Base-by-base conservation (phyloP, 2,797 vertebrate genomes). In the Eidolon dupreanum region DNA sequence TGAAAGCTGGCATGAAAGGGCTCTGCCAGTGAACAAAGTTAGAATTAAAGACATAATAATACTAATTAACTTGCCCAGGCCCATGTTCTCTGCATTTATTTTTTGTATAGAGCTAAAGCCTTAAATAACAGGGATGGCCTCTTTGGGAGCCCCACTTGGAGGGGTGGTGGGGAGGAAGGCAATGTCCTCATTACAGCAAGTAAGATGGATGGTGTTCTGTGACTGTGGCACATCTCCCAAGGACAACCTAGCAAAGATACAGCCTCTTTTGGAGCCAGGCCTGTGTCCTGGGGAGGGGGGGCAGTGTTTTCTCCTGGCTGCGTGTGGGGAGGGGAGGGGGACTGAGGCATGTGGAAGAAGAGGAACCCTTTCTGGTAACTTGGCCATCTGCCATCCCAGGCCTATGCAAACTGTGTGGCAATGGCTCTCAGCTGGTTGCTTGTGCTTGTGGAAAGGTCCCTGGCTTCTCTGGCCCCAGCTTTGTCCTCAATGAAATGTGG, bases 1-100 rank as follows among this genome's bases (percentile, higher is more conserved):
- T 92, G 93, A 85, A 81, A 36, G 63, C 88, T 95, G 94, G 94
- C 94, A 92, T 0, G 2, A 68, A 95, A 84, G 65, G 81, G 55
- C 92, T 77, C 79, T 95, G 93, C 84, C 78, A 82, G 89, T 1
- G 65, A 93, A 46, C 61, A 31, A 53, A n/a, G 7, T 79, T 95
- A 94, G 94, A 97, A 92, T 97, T 97, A 96, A 90, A 97, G 92
- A 94, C 88, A 66, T 96, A 94, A 97, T 98, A 43, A 92, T 95
- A 96, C 92, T 90, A 97, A 97, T 97, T 96, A 97, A 88, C 71
- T 95, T 94, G 31, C 94, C 59, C 41, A 75, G 92, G 84, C 77
- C 90, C 57, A 28, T 95, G 94, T 59, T 92, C 84, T 94, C 92
- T 88, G 77, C 95, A 95, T 96, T 97, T 95, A 93, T 93, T 93